Evolutionary conservation across 1,140 invertebrate genomes (phyloP), one percentile per base, ranked within the genome.

Genomic region (Atta cephalotes): DNA sequence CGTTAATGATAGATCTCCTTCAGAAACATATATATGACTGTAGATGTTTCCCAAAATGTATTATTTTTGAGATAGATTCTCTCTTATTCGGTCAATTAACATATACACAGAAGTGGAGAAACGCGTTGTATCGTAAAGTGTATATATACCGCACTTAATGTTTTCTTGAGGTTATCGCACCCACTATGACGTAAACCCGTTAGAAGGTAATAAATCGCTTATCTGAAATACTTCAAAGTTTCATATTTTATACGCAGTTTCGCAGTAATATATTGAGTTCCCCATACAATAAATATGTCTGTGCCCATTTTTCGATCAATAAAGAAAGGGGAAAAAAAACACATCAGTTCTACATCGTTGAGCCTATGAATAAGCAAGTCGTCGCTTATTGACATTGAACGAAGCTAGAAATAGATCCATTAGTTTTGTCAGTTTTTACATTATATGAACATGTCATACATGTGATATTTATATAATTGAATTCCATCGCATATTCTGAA

Each of bases 181-280:
- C 12, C 70, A 25, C 70, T 10, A 51, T 76, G 70, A 84, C 56
- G 56, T 35, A 74, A 84, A 84, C 45, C 28, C 49, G 25, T 51
- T 25, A 70, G 70, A 62, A 62, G 25, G 28, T 62, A 84, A 84
- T 84, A 76, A 76, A 82, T 82, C 56, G 80, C 53, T 82, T 62
- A 49, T 82, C 80, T 62, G 39, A 82, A 60, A 62, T n/a, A 9
- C 35, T 28, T 56, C 49, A 14, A 56, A 74, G 56, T 49, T 76
- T 39, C 39, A 76, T 28, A n/a, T 76, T 84, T 84, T 84, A 84
- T 76, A 49, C 35, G 56, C 56, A 39, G n/a, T 58, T 49, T 62
- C 53, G 28, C 56, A 35, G 10, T 63, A 74, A 74, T 84, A 76
- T 76, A 74, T 62, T 49, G 53, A 49, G 14, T 21, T 4, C 2